phyloP scores from a whole-genome alignment of 1,140 invertebrate genomes.

The Bathynomus jamesi region DNA sequence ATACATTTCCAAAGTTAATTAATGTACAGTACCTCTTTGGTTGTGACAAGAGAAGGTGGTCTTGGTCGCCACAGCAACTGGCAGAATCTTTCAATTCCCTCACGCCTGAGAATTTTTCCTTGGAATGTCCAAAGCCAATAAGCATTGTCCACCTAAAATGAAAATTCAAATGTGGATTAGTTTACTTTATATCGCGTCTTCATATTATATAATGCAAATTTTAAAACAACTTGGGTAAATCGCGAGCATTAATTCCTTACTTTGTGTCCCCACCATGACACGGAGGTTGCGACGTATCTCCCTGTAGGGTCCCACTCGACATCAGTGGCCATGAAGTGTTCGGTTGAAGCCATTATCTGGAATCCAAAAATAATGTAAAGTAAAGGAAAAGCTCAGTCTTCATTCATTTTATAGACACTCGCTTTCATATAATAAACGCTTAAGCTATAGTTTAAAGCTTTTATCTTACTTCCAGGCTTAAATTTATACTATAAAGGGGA shows the following conservation, averaged over 20 bases:
- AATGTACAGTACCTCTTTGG: constrained; percentile 47
- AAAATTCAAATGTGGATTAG: not conserved
- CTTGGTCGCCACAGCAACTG: constrained; percentile 94
- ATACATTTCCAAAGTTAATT: too few relatives aligned
- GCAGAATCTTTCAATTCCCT: constrained; percentile 84
- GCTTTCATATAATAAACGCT: not conserved
- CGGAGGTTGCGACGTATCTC: constrained; percentile 89
- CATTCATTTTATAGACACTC: not conserved
- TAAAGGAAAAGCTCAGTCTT: constrained; percentile 2
- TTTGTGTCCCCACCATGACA: constrained; percentile 92
- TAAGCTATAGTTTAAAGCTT: not conserved
- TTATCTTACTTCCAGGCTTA: not conserved
- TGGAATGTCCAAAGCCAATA: constrained; percentile 99
- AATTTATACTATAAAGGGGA: too few relatives aligned
- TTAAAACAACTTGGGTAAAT: too few relatives aligned
- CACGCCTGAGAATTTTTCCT: constrained; percentile 67
- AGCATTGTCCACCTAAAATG: constrained; percentile 61
- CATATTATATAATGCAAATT: too few relatives aligned
- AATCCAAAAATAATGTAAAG: constrained; percentile 58
- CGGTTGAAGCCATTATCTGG: constrained; percentile 82
- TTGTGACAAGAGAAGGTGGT: constrained; percentile 71
- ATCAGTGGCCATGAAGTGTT: constrained; percentile 90
- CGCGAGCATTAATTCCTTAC: too few relatives aligned
- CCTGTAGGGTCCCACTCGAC: constrained; percentile 99
- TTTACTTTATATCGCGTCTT: too few relatives aligned